phyloP scores from a whole-genome alignment of 2,888 invertebrate genomes.

The Lucinisca nassula region DNA sequence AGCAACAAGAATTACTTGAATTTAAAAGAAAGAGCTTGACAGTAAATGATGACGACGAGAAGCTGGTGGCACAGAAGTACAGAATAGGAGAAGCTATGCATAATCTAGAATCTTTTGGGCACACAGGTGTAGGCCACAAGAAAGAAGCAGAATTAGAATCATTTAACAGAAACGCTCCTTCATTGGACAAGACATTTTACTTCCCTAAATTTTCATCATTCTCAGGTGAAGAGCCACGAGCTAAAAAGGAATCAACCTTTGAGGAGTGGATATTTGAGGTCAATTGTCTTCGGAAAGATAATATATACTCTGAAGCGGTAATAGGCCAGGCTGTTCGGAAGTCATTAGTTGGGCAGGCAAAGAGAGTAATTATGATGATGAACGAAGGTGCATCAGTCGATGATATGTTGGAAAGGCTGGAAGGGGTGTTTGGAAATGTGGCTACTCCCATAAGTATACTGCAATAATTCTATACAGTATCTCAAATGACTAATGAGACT shows the following conservation, averaged over 20 bases:
- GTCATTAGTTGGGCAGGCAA: not conserved
- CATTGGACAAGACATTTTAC: not conserved
- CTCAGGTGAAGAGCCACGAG: not conserved
- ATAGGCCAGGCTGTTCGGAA: not conserved
- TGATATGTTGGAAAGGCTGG: not conserved
- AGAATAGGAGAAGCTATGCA: too few species aligned
- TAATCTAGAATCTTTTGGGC: too few species aligned
- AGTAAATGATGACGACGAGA: too few species aligned
- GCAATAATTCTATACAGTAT: not conserved
- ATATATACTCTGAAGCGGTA: not conserved
- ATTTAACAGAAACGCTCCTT: not conserved
- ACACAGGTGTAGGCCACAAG: not conserved
- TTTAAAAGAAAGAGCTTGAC: too few species aligned
- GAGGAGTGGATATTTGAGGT: not conserved
- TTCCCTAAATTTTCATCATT: not conserved
- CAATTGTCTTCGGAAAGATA: not conserved
- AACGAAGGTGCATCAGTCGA: not conserved
- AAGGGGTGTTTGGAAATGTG: constrained; percentile 1
- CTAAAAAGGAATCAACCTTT: not conserved
- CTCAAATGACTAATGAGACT: not conserved
- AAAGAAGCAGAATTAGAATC: not conserved
- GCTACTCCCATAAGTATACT: not conserved
- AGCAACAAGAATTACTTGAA: too few species aligned
- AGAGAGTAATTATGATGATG: not conserved
- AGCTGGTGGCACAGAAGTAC: too few species aligned